Conservation (phyloP, 2,888 invertebrate species). For the Globia sparganii region DNA sequence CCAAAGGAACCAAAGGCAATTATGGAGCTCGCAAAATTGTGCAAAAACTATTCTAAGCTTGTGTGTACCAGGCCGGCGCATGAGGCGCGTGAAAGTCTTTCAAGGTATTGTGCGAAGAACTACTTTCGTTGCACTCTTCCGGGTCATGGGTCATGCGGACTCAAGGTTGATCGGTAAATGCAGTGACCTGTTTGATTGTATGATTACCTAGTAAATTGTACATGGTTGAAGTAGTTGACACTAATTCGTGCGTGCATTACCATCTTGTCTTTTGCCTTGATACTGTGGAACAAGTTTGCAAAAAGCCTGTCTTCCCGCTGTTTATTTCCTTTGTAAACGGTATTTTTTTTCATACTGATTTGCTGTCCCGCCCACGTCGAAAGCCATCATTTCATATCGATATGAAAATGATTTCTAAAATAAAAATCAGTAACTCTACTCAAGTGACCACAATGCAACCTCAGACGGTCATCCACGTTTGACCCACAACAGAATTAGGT, state of each 20-base stretch:
- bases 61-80: constrained; percentile 76
- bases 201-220: constrained; percentile 77
- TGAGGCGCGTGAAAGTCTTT: constrained; percentile 79
- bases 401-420: not conserved
- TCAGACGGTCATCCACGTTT: constrained; percentile 12
- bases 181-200: constrained; percentile 78
- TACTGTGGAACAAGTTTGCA: constrained; percentile 31
- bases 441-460: not conserved
- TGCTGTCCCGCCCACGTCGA: not conserved
- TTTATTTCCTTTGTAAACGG: constrained; percentile 27
- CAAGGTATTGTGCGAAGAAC: constrained; percentile 75
- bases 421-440: not conserved
- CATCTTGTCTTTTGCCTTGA: constrained; percentile 14
- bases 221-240: constrained; percentile 52
- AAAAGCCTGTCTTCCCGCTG: constrained; percentile 19
- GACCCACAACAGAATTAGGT: constrained; percentile 49
- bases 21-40: constrained; percentile 51
- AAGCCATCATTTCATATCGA: not conserved
- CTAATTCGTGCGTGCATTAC: constrained; percentile 49
- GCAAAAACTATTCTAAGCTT: constrained; percentile 53
- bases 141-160: constrained; percentile 72
- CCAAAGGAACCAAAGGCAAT: constrained; percentile 57
- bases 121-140: constrained; percentile 81
- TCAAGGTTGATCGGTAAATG: constrained; percentile 74
- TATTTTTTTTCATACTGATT: not conserved